Conservation (phyloP, 2,797 vertebrate genomes). For the Poliocrania exsul region DNA sequence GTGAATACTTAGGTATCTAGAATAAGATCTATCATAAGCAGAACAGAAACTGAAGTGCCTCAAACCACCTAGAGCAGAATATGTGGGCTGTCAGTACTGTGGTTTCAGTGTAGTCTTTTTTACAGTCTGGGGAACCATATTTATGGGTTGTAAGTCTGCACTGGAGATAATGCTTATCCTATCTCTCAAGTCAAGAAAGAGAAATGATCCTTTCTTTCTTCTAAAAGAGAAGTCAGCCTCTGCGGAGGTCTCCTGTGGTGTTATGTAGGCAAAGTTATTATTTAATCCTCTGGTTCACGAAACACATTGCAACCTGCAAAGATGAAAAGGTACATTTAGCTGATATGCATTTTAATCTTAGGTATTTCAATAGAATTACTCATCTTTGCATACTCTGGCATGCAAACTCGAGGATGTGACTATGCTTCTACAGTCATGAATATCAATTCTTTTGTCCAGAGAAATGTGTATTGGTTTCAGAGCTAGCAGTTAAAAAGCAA, state of each 20-base stretch:
- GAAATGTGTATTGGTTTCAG: neutral
- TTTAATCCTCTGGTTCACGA: constrained; percentile 1
- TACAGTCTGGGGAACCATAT: neutral
- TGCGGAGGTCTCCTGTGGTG: neutral
- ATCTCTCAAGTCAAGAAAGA: neutral
- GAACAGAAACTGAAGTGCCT: neutral
- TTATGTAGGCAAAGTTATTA: neutral
- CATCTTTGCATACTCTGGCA: neutral
- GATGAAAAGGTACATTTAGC: neutral
- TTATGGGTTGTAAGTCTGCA: neutral
- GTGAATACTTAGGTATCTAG: neutral
- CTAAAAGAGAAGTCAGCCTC: neutral
- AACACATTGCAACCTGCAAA: neutral
- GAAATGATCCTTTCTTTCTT: neutral
- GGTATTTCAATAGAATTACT: neutral
- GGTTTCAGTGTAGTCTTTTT: neutral
- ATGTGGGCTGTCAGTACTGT: neutral
- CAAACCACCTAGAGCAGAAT: neutral
- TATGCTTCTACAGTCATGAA: neutral
- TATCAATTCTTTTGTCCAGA: neutral
- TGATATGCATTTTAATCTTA: neutral
- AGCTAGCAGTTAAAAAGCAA: neutral
- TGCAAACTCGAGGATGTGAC: neutral
- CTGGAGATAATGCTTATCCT: neutral
- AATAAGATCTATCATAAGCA: neutral